Conservation (phyloP, 2,888 invertebrate species). For the Acrocyrtus sp. region DNA sequence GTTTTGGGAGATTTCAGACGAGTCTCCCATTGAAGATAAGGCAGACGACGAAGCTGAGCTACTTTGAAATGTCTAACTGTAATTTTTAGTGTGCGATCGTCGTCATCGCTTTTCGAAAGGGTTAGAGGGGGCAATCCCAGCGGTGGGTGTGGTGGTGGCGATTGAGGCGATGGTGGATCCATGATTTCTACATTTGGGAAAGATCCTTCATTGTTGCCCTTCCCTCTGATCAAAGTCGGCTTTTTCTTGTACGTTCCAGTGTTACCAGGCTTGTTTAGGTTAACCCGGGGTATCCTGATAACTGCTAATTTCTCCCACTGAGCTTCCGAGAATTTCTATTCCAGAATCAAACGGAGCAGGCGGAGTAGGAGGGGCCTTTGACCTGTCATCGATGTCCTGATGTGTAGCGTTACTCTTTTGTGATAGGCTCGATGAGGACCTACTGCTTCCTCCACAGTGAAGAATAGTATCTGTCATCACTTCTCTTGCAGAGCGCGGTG, state of each 20-base stretch:
- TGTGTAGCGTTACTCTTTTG: constrained; percentile 17
- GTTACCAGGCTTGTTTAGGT: background rate
- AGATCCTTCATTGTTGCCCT: background rate
- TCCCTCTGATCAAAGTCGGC: constrained; percentile 9
- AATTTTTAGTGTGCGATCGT: background rate
- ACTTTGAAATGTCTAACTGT: constrained; percentile 9
- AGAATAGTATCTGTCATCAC: constrained; percentile 24
- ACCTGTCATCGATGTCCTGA: constrained; percentile 12
- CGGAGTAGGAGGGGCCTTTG: background rate
- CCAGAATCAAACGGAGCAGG: constrained; percentile 13
- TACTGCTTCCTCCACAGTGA: background rate
- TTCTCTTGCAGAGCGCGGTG: constrained; percentile 38
- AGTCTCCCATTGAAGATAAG: constrained; percentile 9
- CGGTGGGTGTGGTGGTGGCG: background rate
- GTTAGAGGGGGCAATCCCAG: background rate
- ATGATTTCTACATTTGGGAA: constrained; percentile 7
- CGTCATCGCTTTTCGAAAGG: no score
- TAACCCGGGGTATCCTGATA: background rate
- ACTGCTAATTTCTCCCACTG: background rate
- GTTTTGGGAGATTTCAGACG: constrained; percentile 6
- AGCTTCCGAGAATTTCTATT: background rate
- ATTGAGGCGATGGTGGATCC: no score
- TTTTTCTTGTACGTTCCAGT: constrained; percentile 32
- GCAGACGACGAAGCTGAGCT: constrained; percentile 12
- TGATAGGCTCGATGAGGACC: constrained; percentile 16